Base-by-base conservation (phyloP, 2,888 invertebrate species). In the Pyrrhia umbra region DNA sequence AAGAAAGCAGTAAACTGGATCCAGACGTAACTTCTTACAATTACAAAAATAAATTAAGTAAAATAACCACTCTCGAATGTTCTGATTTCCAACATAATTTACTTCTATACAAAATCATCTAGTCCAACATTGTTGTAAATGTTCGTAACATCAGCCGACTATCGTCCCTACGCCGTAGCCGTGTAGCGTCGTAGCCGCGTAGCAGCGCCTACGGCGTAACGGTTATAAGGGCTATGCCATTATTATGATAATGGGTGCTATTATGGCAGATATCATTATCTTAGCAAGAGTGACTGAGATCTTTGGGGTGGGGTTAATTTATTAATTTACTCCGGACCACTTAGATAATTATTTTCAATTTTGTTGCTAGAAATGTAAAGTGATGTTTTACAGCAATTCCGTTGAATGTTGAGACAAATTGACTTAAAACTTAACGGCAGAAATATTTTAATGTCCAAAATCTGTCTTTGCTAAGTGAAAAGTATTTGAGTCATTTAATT, bases 171-270 rank as follows among this genome's bases (percentile, higher is more conserved):
- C 64, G 64, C 4, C 63, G 68, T 64, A 58, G 49, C 52, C 2
- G 9, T 62, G 70, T 63, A 62, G 56, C 18, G 15, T 0, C 42
- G 52, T 57, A 51, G 51, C 51, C 1, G 10, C 34, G 45, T 60
- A 58, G 63, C 40, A 8, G 57, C 55, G 55, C 55, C 75, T 75
- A 65, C 50, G 54, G 42, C 77, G 66, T 80, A 79, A 77, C 76
- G 71, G 71, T 79, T 83, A 78, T 79, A 77, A 79, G 81, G 74
- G 82, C 79, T 80, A 70, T 64, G 55, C 79, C 80, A 84, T 85
- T 87, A 88, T 88, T 82, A 85, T 87, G 88, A 82, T 88, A 88
- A 88, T 88, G 82, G 83, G 67, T 52, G 77, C 82, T 83, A 85
- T 86, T 84, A 87, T 85, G 78, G 80, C 81, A 81, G 84, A 84